Evolutionary conservation across 2,797 vertebrate genomes (phyloP).

Genomic region (Danio choprae): DNA sequence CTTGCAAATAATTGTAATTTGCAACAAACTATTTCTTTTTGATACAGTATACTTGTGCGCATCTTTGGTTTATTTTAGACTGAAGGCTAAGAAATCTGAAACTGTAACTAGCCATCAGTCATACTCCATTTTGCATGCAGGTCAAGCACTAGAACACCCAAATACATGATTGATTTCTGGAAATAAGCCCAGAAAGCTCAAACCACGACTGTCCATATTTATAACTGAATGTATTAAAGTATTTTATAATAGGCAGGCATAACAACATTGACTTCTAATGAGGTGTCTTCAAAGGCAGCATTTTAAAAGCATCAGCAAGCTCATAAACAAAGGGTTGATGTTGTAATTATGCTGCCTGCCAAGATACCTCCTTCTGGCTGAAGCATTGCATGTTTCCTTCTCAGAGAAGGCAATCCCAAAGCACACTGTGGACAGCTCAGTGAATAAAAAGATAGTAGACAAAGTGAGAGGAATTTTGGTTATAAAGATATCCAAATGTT

Average conservation of each 20-base stretch:
- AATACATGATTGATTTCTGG: background rate
- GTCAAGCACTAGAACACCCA: background rate
- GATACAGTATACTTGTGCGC: too few relatives aligned
- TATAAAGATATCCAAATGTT: background rate
- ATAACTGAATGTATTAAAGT: background rate
- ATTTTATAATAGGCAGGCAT: background rate
- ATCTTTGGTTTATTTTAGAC: background rate
- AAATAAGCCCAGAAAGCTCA: constrained; percentile 1
- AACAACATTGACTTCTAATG: constrained; percentile 1
- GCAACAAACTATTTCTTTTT: too few relatives aligned
- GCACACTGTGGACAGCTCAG: background rate
- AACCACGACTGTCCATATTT: background rate
- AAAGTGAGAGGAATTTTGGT: too few relatives aligned
- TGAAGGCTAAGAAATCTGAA: background rate
- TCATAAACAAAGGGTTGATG: background rate
- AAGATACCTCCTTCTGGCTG: background rate
- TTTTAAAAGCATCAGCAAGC: background rate
- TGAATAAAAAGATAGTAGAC: background rate
- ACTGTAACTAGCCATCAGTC: background rate
- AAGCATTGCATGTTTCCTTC: background rate
- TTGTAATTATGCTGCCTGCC: background rate
- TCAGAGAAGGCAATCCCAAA: background rate
- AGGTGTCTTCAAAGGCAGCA: background rate
- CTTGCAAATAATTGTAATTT: too few relatives aligned
- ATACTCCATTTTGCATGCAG: constrained; percentile 8